Evolutionary conservation across 2,888 invertebrate genomes (phyloP).

Genomic region (Hylaea fasciaria): DNA sequence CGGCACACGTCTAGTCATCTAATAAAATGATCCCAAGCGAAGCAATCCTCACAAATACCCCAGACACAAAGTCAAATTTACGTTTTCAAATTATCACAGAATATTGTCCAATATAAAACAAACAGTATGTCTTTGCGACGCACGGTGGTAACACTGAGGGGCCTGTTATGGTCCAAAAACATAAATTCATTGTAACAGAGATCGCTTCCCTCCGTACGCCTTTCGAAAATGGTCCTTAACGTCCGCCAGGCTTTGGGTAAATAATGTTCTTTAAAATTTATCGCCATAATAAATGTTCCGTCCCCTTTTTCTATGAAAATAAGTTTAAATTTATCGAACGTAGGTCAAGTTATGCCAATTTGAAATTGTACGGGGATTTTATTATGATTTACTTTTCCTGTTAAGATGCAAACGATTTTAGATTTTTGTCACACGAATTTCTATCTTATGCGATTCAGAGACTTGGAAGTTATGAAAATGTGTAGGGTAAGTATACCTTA

Average conservation of each 20-base stretch:
- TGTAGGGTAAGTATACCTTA: no score
- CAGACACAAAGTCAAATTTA: constrained; percentile 36
- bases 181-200: constrained; percentile 66
- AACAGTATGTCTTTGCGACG: constrained; percentile 53
- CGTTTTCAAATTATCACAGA: constrained; percentile 37
- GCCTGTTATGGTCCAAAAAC: constrained; percentile 62
- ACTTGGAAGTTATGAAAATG: no score
- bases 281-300: constrained; percentile 80
- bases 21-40: constrained; percentile 16
- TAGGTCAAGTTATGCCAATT: constrained; percentile 62
- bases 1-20: constrained; percentile 3
- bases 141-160: constrained; percentile 48
- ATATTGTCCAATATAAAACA: constrained; percentile 44
- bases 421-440: no score
- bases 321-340: constrained; percentile 76
- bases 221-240: constrained; percentile 80
- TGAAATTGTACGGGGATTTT: constrained; percentile 34
- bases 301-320: constrained; percentile 81
- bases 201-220: constrained; percentile 69
- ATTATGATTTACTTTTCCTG: constrained; percentile 18
- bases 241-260: constrained; percentile 81
- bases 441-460: no score
- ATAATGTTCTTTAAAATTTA: constrained; percentile 83
- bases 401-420: no score
- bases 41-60: constrained; percentile 13